Evolutionary conservation across 2,797 vertebrate genomes (phyloP).

Genomic region (Pelodytes ibericus): DNA sequence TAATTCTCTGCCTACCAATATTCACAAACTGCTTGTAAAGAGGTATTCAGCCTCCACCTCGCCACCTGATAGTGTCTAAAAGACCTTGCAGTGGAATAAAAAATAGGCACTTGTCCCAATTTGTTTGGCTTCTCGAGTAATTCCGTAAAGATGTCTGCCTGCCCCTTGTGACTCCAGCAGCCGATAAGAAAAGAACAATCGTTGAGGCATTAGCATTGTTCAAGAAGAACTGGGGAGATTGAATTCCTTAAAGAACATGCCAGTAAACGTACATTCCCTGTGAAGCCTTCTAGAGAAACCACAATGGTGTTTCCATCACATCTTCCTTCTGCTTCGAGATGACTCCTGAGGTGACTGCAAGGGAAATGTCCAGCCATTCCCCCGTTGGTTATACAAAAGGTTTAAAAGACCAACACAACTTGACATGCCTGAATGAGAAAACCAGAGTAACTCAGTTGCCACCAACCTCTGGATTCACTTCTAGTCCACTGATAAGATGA

Average conservation of each 20-base stretch:
- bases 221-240: background rate
- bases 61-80: background rate
- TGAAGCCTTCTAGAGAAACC: background rate
- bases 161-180: background rate
- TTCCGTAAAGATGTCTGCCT: background rate
- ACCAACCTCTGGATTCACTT: background rate
- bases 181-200: background rate
- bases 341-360: background rate
- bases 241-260: background rate
- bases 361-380: background rate
- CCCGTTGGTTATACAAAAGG: background rate
- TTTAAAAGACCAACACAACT: background rate
- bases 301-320: background rate
- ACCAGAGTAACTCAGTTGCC: background rate
- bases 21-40: background rate
- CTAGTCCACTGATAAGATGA: background rate
- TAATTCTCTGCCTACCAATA: background rate
- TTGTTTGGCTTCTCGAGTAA: background rate
- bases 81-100: constrained; percentile 19
- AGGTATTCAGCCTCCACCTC: background rate
- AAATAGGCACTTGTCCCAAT: constrained; percentile 16
- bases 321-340: background rate
- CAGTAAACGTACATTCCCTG: background rate
- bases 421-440: background rate
- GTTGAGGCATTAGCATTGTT: background rate